Base-by-base conservation (phyloP, 37 sponge, comb jelly and placozoan species). In the Cladorhizidae sp. region DNA sequence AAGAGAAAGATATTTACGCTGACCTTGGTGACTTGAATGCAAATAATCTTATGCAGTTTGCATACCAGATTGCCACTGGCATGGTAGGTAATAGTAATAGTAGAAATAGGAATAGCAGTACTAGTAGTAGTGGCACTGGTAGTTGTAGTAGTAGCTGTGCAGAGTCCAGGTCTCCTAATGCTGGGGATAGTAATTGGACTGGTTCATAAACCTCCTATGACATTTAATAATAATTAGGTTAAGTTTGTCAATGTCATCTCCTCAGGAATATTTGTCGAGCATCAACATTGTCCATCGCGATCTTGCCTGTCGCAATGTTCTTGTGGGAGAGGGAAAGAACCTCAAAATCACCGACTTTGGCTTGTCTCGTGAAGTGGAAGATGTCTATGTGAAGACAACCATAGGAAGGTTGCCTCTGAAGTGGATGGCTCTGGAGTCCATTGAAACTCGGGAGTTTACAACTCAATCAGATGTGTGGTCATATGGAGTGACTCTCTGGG, bases 311-410 rank as follows among this genome's bases (percentile, higher is more conserved):
- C 88, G 93, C 7, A 92, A 92, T 75, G 74, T 92, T 6, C 67
- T 92, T 6, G 85, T 92, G 1, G 89, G 82, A 18, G 88, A 92
- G 37, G 72, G 77, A 49, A 88, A 92, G 73, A 74, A 74, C 37
- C 68, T 92, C 28, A 92, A 92, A 74, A 92, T 92, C 72, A 80
- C 85, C 59, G 93, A 92, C 67, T 92, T 92, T 88, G 93, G 93
- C 12, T 40, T 92, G 83, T 85, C 93, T n/a, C 62, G 93, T 0
- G 36, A 35, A 33, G 83, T 82, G 52, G 83, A 72, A 11, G 83
- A 82, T 33, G 74, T 88, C 40, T 92, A 92, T 40, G 81, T 92
- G 49, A 92, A 92, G 86, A 88, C 59, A 23, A 88, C 75, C 1
- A 67, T 43, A 0, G 93, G 89, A 21, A 71, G 84, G 17, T 62